Base-by-base conservation (phyloP, 92 coral and sea anemone genomes). In the Meandrina meandrites region DNA sequence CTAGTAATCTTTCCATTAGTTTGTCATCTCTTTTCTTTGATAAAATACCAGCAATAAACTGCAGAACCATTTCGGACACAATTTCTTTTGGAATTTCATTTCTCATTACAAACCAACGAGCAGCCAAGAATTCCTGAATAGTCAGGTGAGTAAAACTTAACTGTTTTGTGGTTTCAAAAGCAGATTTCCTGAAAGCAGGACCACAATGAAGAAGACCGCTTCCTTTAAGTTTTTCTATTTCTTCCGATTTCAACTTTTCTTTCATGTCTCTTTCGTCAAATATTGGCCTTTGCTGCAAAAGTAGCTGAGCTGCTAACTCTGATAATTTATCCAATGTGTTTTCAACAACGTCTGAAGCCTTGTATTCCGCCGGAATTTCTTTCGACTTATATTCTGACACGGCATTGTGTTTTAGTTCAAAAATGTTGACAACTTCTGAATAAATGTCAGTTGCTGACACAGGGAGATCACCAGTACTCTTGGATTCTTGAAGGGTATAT, bases 301-400 rank as follows among this genome's bases (percentile, higher is more conserved):
- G 76, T 13, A 72, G 47, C 4, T 72, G 9, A 34, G 76, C 76
- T 37, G 76, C 76, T 35, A 78, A 27, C 60, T 81, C 78, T 31
- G 91, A 88, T 7, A 88, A 30, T 83, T 68, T 50, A 32, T 88
- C 91, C 36, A 83, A 68, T n/a, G 76, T 70, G 40, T 28, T 72
- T 78, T 84, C 62, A 54, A 54, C 47, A 13, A 56, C 64, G 19
- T 30, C 30, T 76, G 75, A 31, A 50, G 34, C 6, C 36, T 68
- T 67, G 30, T 5, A 11, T 72, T 72, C 0, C 34, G 4, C 73
- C 28, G 73, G 73, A 67, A 67, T 67, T 67, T 67, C 34, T 30
- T 67, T 66, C 12, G 24, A 14, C 42, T 32, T 70, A 17, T 24
- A 64, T n/a, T 64, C 32, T n/a, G 70, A 64, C 32, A 8, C 70